These are phyloP conservation scores for Myotis vivesi DNA, from an alignment of 2,797 vertebrate species.

Conservation along the genomic window DNA sequence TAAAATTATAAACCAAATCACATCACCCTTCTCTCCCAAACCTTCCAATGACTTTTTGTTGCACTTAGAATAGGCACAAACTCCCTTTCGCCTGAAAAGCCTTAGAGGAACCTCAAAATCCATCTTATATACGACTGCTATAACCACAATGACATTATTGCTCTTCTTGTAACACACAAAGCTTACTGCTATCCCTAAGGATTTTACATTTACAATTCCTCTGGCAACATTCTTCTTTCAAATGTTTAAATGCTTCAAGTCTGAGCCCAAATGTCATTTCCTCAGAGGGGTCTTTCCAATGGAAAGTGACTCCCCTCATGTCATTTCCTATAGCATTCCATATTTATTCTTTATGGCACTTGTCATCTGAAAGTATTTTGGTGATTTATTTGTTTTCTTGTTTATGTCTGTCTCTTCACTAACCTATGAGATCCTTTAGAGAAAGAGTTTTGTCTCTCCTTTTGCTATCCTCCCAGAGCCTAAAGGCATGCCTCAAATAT, in stretches of 20 bases:
- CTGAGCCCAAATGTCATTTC: neutral
- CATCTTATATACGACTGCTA: neutral
- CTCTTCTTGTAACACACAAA: neutral
- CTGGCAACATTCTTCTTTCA: neutral
- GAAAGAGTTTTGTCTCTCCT: neutral
- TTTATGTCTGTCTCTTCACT: neutral
- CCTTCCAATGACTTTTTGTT: neutral
- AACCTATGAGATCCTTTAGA: neutral
- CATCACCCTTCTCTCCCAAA: neutral
- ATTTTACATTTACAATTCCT: neutral
- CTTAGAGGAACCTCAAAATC: neutral
- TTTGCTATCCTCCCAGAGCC: neutral
- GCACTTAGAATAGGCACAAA: neutral
- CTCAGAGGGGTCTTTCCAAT: neutral
- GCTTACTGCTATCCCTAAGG: neutral
- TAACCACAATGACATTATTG: neutral
- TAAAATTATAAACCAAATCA: neutral
- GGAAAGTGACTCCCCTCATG: neutral
- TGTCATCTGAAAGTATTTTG: neutral
- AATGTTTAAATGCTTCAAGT: neutral
- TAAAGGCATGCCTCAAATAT: neutral
- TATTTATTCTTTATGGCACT: neutral
- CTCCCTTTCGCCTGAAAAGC: neutral
- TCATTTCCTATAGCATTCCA: neutral
- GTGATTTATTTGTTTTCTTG: constrained; percentile 34